phyloP scores from a whole-genome alignment of 1,140 invertebrate species.

The Penaeus indicus region DNA sequence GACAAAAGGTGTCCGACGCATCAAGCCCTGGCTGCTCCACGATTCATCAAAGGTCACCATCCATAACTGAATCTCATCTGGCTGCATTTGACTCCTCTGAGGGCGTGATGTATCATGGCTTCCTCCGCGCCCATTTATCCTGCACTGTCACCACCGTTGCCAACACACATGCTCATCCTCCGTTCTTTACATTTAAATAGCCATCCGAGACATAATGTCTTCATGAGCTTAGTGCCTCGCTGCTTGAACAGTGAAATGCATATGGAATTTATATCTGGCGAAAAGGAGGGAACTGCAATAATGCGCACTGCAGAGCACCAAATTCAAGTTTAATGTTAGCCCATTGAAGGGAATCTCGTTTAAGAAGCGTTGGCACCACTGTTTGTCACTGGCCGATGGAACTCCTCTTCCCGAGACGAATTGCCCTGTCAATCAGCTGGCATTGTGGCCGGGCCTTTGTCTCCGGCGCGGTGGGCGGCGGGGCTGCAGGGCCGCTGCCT shows the following conservation, averaged over 20 bases:
- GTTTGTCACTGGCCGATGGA: constrained; percentile 57
- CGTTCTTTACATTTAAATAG: background rate
- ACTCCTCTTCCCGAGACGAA: constrained; percentile 57
- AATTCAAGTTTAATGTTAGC: too few relatives aligned
- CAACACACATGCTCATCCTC: constrained; percentile 17
- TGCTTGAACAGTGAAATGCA: background rate
- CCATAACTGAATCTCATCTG: constrained; percentile 52
- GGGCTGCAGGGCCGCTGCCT: too few relatives aligned
- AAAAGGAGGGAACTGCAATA: background rate
- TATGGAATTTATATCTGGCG: background rate
- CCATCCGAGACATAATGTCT: background rate
- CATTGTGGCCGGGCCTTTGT: constrained; percentile 53
- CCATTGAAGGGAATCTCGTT: background rate
- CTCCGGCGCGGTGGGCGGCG: background rate
- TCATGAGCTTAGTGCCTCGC: background rate
- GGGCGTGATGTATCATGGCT: constrained; percentile 42
- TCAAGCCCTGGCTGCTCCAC: too few relatives aligned
- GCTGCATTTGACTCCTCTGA: constrained; percentile 52
- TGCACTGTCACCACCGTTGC: constrained; percentile 42
- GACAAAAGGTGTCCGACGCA: too few relatives aligned
- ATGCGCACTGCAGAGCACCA: background rate
- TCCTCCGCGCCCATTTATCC: constrained; percentile 45
- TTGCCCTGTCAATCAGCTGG: constrained; percentile 58
- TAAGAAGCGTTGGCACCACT: constrained; percentile 41
- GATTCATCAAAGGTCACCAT: constrained; percentile 8